These are phyloP conservation scores for Tympanoctomys barrerae DNA, from an alignment of 2,797 vertebrate genomes.

Conservation along the genomic window DNA sequence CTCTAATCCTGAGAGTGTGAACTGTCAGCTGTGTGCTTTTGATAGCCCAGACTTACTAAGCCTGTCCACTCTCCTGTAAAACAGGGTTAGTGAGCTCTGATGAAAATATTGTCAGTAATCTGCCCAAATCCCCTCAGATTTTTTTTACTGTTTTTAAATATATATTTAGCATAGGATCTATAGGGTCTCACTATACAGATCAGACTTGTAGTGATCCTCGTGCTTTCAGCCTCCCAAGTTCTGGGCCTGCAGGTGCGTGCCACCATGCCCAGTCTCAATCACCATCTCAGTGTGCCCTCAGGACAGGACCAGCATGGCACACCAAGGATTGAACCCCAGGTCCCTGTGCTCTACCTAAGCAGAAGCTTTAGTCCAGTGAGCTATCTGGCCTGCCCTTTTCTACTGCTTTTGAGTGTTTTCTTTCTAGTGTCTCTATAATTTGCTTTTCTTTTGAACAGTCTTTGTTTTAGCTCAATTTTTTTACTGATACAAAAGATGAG, in stretches of 20 bases:
- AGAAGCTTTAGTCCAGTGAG: too few species aligned
- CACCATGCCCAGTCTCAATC: too few species aligned
- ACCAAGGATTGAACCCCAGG: too few species aligned
- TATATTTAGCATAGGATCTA: too few species aligned
- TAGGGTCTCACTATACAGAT: too few species aligned
- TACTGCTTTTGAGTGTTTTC: neutral
- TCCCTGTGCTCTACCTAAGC: too few species aligned
- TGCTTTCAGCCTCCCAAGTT: too few species aligned
- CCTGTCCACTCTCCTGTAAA: neutral
- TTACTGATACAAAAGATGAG: neutral
- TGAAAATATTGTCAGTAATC: neutral
- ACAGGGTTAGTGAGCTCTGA: neutral
- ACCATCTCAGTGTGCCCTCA: too few species aligned
- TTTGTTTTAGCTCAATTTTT: neutral
- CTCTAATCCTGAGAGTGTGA: neutral
- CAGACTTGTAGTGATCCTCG: too few species aligned
- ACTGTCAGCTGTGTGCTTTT: neutral
- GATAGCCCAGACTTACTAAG: neutral
- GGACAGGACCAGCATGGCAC: too few species aligned
- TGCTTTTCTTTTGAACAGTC: neutral
- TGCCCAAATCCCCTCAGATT: neutral
- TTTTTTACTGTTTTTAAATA: neutral
- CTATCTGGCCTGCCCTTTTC: too few species aligned
- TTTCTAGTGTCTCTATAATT: neutral
- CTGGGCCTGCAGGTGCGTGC: too few species aligned